Evolutionary conservation across 2,888 invertebrate genomes (phyloP), one percentile per base, ranked within the genome.

Genomic region (Hypsopygia costalis): DNA sequence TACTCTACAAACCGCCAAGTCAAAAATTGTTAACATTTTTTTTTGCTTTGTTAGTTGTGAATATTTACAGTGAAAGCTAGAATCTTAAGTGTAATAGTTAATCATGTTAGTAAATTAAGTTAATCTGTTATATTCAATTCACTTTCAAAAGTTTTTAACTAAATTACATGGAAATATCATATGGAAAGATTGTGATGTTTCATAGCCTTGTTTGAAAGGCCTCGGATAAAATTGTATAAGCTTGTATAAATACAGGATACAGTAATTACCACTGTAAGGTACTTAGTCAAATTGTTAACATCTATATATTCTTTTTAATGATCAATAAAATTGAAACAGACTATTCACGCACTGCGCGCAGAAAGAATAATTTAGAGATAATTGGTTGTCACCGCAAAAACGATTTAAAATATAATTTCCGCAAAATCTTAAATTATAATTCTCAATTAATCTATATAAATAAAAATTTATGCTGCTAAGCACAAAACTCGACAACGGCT

Each of bases 31-130:
- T 52, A 55, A 49, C 51, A 49, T 46, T 46, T n/a, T n/a, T n/a
- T n/a, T n/a, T 44, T 47, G 51, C 12, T 40, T 44, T 44, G 49
- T 52, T 55, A 55, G 37, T 55, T 47, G 49, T 48, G 45, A 41
- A 52, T 57, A 57, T 54, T 54, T 54, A 57, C 56, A 54, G 48
- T 54, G 52, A 51, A 45, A 43, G 35, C 49, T 52, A 48, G 44
- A 42, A 22, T 42, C 43, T 44, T 51, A 46, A 36, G 44, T 36
- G 40, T 46, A 43, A 40, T 46, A 42, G 46, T 51, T 51, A 53
- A 44, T 56, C 40, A 50, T 34, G 46, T 54, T 53, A 53, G 50
- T 52, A 51, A 44, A 44, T 49, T 44, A 51, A 44, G 43, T 49
- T 44, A 48, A 45, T 39, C 43, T 40, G 36, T 11, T 36, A 43